Evolutionary conservation across 2,888 invertebrate species (phyloP), one percentile per base, ranked within the genome.

Genomic region (Amblyjoppa proteus): DNA sequence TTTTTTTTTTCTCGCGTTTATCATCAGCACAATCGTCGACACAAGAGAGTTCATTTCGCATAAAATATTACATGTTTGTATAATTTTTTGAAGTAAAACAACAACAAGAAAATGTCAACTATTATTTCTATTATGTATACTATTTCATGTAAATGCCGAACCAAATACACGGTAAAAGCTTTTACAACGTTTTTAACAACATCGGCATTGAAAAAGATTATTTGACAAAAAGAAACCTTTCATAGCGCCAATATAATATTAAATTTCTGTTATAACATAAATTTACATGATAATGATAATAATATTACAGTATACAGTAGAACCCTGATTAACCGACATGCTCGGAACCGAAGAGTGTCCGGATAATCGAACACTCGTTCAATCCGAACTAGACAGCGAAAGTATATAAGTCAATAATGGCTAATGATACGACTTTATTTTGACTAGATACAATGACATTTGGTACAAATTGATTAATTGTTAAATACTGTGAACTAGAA

Each of bases 121-220:
- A 74, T 70, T 84, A 66, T 70, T 75, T 84, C 73, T 86, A 74
- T 81, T 41, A 77, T 86, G 74, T 84, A 66, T 80, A 74, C 74
- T 51, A 76, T 71, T 80, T 64, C 73, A 61, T 81, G 86, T 81
- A 84, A 84, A 86, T 34, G 84, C 70, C 77, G 41, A 74, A 74
- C 81, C 84, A 78, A 86, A 81, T 75, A 84, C 70, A 86, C 58
- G 84, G 84, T 83, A 58, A 81, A 76, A 84, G 84, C 84, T 84
- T 86, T 86, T 86, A 81, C 84, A 78, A 81, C 71, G 74, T 84
- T 84, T 84, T 74, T 74, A 81, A 86, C 38, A 76, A 69, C 45
- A 20, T 6, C 9, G n/a, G 11, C 0, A 51, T 45, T 66, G 25
- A 38, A 1, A 25, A 58, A 16, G 51, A 45, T 13, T 38, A 20